Conservation (phyloP, 2,113 vertebrate genomes). For the Bos taurus region ARS-UCD2.0 NC_037345.1:19533001-19533500, state of each 20-base stretch:
- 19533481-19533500: neutral
- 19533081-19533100: neutral
- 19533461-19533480: neutral
- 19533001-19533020: neutral
- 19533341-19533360: neutral
- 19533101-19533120: neutral
- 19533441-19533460: neutral
- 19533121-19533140: neutral
- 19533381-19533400: fast-evolving
- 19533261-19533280: neutral
- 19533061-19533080: neutral
- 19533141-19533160: neutral
- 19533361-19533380: neutral
- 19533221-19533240: neutral
- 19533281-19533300: neutral
- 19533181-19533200: neutral
- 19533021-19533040: neutral
- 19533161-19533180: neutral
- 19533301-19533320: neutral
- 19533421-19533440: neutral
- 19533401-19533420: neutral
- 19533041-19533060: neutral
- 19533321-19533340: neutral
- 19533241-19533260: neutral
- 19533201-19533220: slow-evolving; percentile 2